Evolutionary conservation across 2,888 invertebrate genomes (phyloP).

Genomic region (Epirrhoe alternata): DNA sequence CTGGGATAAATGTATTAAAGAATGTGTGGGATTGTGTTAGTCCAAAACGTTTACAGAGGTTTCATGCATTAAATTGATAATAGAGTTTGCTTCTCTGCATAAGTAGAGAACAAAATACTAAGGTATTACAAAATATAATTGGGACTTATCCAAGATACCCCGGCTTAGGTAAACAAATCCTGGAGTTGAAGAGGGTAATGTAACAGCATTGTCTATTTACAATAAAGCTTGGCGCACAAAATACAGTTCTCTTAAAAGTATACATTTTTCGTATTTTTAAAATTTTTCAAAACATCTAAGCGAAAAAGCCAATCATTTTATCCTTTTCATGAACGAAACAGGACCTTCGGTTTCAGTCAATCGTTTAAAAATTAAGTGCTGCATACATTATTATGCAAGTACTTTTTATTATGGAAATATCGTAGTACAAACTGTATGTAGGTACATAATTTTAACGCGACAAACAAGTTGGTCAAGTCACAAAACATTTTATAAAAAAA

Average conservation of each 20-base stretch:
- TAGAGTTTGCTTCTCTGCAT: background rate
- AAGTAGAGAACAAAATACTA: too few species aligned
- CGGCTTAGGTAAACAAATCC: conserved; percentile 44
- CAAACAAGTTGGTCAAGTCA: too few species aligned
- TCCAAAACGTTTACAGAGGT: background rate
- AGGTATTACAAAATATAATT: background rate
- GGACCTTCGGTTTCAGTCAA: conserved; percentile 23
- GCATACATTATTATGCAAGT: too few species aligned
- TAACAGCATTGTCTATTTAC: conserved; percentile 72
- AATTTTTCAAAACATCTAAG: conserved; percentile 55
- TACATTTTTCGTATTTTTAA: conserved; percentile 49
- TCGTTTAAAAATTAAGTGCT: too few species aligned
- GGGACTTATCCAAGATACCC: conserved; percentile 1
- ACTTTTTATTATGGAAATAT: too few species aligned
- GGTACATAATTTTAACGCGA: too few species aligned
- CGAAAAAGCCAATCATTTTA: conserved; percentile 56
- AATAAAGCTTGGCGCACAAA: conserved; percentile 72
- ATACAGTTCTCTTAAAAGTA: conserved; percentile 56
- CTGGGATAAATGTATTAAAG: background rate
- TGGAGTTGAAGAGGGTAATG: conserved; percentile 48
- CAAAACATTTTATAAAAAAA: too few species aligned
- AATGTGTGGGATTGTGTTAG: background rate
- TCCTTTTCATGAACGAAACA: conserved; percentile 57
- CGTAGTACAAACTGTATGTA: too few species aligned
- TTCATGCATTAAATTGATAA: background rate